phyloP scores from a whole-genome alignment of 2,797 vertebrate species.

The Anomalospiza imberbis region DNA sequence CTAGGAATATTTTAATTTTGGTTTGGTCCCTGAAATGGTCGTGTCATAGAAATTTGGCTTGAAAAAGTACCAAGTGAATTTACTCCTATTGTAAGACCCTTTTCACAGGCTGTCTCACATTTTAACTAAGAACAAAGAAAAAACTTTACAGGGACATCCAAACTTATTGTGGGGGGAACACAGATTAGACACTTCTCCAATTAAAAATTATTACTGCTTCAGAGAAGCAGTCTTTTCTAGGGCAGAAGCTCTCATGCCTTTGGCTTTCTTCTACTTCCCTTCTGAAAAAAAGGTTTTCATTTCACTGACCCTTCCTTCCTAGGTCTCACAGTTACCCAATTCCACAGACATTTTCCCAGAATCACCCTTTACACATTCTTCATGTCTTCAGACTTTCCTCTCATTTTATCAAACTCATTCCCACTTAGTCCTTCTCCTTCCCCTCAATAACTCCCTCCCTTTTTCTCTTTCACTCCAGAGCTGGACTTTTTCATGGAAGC shows the following conservation, averaged over 20 bases:
- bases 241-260: background rate
- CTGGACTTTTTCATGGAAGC: background rate
- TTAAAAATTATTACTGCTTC: background rate
- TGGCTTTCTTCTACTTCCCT: background rate
- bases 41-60: background rate
- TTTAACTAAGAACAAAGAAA: background rate
- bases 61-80: background rate
- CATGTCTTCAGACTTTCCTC: background rate
- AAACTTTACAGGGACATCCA: background rate
- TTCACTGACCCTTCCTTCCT: background rate
- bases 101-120: background rate
- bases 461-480: background rate
- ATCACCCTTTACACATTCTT: background rate
- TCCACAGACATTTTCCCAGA: background rate
- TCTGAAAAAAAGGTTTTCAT: background rate
- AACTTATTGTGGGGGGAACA: background rate
- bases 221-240: background rate
- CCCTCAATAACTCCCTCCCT: background rate
- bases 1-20: background rate
- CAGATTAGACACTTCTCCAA: background rate
- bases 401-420: background rate
- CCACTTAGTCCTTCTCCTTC: background rate
- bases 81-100: background rate
- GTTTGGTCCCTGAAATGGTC: background rate
- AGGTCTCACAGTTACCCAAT: background rate